These are phyloP conservation scores for Barypeithes pellucidus DNA, from an alignment of 2,888 invertebrate species.

Conservation along the genomic window DNA sequence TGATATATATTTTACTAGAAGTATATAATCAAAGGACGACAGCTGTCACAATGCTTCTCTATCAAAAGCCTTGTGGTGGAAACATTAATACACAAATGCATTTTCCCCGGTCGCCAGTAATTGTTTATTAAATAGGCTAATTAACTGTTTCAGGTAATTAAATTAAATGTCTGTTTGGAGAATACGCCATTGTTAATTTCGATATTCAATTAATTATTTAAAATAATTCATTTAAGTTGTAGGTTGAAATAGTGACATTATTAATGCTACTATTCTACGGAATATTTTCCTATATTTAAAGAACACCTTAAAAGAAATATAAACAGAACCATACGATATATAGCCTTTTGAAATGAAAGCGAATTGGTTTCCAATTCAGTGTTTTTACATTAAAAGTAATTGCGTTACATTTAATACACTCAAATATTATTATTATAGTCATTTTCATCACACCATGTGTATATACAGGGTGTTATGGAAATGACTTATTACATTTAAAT, in stretches of 20 bases:
- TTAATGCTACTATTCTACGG: not conserved
- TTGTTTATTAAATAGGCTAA: constrained; percentile 53
- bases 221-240: constrained; percentile 33
- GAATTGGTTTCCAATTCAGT: too few relatives aligned
- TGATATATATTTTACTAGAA: constrained; percentile 33
- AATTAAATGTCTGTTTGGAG: constrained; percentile 49
- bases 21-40: constrained; percentile 39
- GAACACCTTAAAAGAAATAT: too few relatives aligned
- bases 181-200: constrained; percentile 45
- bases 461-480: too few relatives aligned
- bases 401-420: too few relatives aligned
- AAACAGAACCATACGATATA: too few relatives aligned
- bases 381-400: too few relatives aligned
- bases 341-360: too few relatives aligned
- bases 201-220: constrained; percentile 42
- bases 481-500: too few relatives aligned
- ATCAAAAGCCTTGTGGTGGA: constrained; percentile 35
- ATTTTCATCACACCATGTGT: too few relatives aligned
- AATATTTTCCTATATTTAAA: too few relatives aligned
- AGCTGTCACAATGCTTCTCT: constrained; percentile 37
- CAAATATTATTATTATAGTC: too few relatives aligned
- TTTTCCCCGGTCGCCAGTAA: constrained; percentile 44
- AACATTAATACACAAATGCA: constrained; percentile 46
- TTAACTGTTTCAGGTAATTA: constrained; percentile 51
- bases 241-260: constrained; percentile 14